These are phyloP conservation scores for Drosophila emarginata DNA, from an alignment of 2,888 invertebrate species.

Conservation along the genomic window DNA sequence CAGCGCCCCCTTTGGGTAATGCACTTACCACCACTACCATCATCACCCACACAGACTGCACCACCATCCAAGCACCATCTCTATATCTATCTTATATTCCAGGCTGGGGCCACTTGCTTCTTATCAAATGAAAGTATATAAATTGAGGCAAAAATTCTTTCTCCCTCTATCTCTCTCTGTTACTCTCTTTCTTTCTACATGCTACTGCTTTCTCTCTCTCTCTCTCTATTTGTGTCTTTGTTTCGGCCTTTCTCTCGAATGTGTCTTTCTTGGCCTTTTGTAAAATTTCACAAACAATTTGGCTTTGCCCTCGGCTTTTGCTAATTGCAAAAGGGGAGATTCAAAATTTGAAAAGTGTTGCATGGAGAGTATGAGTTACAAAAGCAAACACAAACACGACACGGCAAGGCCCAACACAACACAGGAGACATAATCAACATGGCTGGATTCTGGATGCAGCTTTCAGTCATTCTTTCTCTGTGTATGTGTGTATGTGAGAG, in stretches of 20 bases:
- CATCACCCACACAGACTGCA: conserved; percentile 22
- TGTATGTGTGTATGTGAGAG: no score
- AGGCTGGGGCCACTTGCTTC: conserved; percentile 59
- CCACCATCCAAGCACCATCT: conserved; percentile 16
- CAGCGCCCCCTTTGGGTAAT: conserved; percentile 38
- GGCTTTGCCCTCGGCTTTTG: conserved; percentile 44
- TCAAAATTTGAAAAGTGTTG: conserved; percentile 39
- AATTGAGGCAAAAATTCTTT: conserved; percentile 36
- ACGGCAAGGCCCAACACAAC: conserved; percentile 19
- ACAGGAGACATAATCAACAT: conserved; percentile 50
- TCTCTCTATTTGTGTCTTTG: conserved; percentile 10
- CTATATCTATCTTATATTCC: conserved; percentile 2
- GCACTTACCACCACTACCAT: conserved; percentile 39
- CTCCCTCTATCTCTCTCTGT: conserved; percentile 13
- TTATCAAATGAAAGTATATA: conserved; percentile 72
- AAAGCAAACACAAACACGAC: conserved; percentile 22
- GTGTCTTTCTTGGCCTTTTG: conserved; percentile 1
- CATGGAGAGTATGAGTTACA: conserved; percentile 40
- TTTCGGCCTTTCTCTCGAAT: no score
- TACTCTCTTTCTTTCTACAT: background rate
- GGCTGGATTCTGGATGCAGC: conserved; percentile 32
- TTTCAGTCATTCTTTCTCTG: conserved; percentile 26
- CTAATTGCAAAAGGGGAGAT: conserved; percentile 62
- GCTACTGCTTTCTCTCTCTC: background rate
- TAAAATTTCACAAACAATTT: conserved; percentile 69